Base-by-base conservation (phyloP, 2,797 vertebrate genomes). In the Thamnophis elegans region DNA sequence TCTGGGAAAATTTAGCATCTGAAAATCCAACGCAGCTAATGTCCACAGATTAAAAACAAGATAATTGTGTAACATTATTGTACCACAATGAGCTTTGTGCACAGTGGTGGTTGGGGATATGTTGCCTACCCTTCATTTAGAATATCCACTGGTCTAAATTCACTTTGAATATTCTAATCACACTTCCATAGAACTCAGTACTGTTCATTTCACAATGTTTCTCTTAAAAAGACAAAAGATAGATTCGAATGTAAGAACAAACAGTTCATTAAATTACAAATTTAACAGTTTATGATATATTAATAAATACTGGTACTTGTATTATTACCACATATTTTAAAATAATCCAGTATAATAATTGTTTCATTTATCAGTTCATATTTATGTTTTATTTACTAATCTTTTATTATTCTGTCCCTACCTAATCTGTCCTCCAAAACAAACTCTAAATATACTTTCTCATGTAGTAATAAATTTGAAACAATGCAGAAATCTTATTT, bases 51-150 rank as follows among this genome's bases (percentile, higher is more conserved):
- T 85, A 90, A 85, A 90, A 58, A n/a, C 54, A 26, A 58, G 12
- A 85, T 8, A 56, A 91, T 28, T 32, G 8, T 60, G 13, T 13
- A 95, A 96, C 97, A 96, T 97, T 96, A 96, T 97, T 96, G 96
- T 93, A 94, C 0, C 36, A 25, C 73, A 0, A 94, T 0, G 91
- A 89, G 94, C 92, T 82, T 82, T 25, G 73, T 47, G 68, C 32
- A 68, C 9, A 0, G 32, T 20, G 18, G 18, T 20, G 36, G 1
- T n/a, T n/a, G 9, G 36, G 20, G 20, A 82, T 42, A 47, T 42
- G 20, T 82, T 47, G 73, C 73, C 36, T 42, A 22, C 20, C 32
- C 18, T 32, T 65, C 26, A 51, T 65, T 60, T 73, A 90, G 65
- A 73, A 54, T 12, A 25, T 42, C 3, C 20, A 8, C 2, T 78